Evolutionary conservation across 2,797 vertebrate genomes (phyloP).

Genomic region (Melanogrammus aeglefinus): DNA sequence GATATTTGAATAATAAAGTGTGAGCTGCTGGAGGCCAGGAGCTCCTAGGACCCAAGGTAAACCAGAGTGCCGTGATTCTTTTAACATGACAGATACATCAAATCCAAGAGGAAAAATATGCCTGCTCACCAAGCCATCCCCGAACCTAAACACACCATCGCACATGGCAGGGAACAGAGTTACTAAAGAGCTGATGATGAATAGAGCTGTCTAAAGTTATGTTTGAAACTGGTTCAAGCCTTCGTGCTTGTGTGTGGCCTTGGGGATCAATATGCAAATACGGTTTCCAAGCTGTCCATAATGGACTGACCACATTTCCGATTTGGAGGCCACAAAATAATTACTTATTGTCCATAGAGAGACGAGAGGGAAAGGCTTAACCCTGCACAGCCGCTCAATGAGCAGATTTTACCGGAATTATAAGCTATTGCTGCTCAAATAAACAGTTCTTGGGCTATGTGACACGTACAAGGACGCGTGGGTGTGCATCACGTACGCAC

Average conservation of each 20-base stretch:
- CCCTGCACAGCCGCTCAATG: too few species aligned
- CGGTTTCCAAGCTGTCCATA: too few species aligned
- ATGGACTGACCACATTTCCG: too few species aligned
- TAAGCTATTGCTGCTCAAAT: too few species aligned
- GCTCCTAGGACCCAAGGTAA: neutral
- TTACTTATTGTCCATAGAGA: too few species aligned
- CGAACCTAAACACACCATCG: slow-evolving; percentile 8
- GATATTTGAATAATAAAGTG: slow-evolving; percentile 20
- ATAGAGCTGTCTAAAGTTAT: neutral
- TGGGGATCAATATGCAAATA: slow-evolving; percentile 4
- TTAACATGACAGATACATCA: slow-evolving; percentile 15
- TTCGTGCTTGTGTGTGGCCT: neutral
- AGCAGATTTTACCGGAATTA: too few species aligned
- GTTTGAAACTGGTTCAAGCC: neutral
- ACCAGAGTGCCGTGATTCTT: neutral
- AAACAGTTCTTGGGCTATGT: too few species aligned
- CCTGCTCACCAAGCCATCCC: neutral
- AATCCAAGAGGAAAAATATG: slow-evolving; percentile 2
- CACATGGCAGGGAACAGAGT: neutral
- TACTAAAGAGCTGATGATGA: neutral
- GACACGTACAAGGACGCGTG: too few species aligned
- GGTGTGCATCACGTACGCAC: too few species aligned
- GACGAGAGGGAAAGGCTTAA: too few species aligned
- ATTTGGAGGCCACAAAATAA: too few species aligned
- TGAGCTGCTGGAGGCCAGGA: neutral